Conservation (phyloP, 2,888 invertebrate genomes). For the Calliphora vomitoria region DNA sequence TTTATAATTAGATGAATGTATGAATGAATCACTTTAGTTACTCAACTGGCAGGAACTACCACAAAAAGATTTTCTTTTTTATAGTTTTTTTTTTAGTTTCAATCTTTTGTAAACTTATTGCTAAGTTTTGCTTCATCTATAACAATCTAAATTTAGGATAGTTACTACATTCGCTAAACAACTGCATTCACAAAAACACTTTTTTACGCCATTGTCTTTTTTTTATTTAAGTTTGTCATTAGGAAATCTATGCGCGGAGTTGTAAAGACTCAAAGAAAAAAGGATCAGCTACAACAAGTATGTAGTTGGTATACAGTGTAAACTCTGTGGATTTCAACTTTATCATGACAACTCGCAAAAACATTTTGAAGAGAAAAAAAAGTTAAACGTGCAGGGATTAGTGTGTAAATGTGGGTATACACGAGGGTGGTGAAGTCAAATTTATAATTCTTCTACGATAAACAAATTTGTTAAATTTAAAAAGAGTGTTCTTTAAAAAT, state of each 20-base stretch:
- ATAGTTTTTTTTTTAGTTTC: no score
- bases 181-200: not conserved
- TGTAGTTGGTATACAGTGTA: not conserved
- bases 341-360: slow-evolving; percentile 17
- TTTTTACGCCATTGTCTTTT: not conserved
- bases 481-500: no score
- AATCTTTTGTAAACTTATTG: no score
- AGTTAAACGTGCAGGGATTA: not conserved
- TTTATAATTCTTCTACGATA: no score
- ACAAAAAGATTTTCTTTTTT: no score
- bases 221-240: slow-evolving; percentile 50
- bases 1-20: no score
- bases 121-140: no score
- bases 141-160: no score
- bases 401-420: not conserved
- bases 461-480: no score
- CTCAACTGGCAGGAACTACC: no score
- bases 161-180: no score
- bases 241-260: slow-evolving; percentile 7
- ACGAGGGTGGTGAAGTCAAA: not conserved
- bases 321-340: slow-evolving; percentile 32
- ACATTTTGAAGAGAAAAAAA: not conserved
- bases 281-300: not conserved
- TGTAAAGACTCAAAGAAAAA: not conserved
- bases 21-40: no score